These are phyloP conservation scores for Shinisaurus crocodilurus DNA, from an alignment of 2,113 vertebrate species.

Conservation along the genomic window DNA sequence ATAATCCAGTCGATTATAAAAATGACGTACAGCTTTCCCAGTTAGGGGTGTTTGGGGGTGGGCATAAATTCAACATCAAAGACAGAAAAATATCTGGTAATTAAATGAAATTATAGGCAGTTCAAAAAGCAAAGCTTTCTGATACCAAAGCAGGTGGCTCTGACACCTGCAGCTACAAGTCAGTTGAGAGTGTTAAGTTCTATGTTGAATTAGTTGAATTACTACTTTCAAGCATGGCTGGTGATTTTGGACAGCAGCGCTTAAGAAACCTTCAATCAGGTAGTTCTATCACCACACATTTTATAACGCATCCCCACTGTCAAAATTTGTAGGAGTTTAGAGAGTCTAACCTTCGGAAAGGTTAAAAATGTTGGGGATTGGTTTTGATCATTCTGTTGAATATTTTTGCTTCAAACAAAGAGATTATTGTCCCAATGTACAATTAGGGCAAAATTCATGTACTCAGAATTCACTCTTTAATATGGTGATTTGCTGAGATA, in stretches of 20 bases:
- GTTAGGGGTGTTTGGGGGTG: conserved; percentile 40
- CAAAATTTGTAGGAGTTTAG: conserved; percentile 59
- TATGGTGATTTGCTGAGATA: background rate
- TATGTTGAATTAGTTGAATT: conserved; percentile 75
- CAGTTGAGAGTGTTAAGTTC: conserved; percentile 66
- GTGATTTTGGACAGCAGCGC: conserved; percentile 75
- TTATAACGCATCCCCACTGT: conserved; percentile 65
- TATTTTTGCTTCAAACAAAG: background rate
- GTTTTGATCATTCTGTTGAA: conserved; percentile 31
- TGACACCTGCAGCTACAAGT: conserved; percentile 75
- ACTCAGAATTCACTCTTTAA: background rate
- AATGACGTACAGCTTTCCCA: conserved; percentile 37
- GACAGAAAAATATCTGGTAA: conserved; percentile 48
- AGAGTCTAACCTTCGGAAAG: conserved; percentile 57
- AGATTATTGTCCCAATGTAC: conserved; percentile 30
- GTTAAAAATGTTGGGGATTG: conserved; percentile 42
- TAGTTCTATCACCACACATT: conserved; percentile 67
- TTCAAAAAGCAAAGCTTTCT: conserved; percentile 65
- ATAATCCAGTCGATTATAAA: conserved; percentile 11
- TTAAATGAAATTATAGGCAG: conserved; percentile 53
- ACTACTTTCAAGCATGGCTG: conserved; percentile 71
- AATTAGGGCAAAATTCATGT: background rate
- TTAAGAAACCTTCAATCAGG: conserved; percentile 77
- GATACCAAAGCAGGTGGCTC: conserved; percentile 68
- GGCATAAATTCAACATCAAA: conserved; percentile 38